A percentile compares a stretch with the other conserved stretches of the same genome.
These are phyloP conservation scores for Gymnorhina tibicen DNA, from an alignment of 2,113 vertebrate genomes.

Conservation along the genomic window DNA sequence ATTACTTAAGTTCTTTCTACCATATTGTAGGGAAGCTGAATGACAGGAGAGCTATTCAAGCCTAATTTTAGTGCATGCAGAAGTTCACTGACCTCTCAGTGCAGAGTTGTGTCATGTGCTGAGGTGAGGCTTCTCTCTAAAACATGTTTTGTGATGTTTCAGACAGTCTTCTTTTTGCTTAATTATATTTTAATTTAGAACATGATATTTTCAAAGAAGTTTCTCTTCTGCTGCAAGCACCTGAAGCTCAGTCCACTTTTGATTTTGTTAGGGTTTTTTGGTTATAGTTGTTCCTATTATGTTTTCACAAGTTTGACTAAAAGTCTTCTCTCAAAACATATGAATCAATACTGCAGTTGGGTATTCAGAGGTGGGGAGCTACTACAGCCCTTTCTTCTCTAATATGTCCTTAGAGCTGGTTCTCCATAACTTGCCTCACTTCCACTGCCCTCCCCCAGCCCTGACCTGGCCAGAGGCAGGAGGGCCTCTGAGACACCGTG, in stretches of 20 bases:
- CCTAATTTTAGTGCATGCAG: neutral
- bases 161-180: neutral
- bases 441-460: neutral
- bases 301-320: neutral
- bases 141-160: neutral
- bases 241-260: neutral
- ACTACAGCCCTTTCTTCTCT: neutral
- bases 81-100: neutral
- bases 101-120: neutral
- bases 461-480: neutral
- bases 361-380: neutral
- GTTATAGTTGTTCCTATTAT: neutral
- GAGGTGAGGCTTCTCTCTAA: neutral
- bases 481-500: neutral
- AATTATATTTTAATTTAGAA: neutral
- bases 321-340: neutral
- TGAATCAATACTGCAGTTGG: neutral
- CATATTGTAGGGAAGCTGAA: neutral
- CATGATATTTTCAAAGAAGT: neutral
- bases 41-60: neutral
- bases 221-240: neutral
- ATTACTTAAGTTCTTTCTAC: neutral
- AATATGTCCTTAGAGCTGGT: neutral
- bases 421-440: neutral
- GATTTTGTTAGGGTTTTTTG: neutral